Conservation (phyloP, 2,888 invertebrate genomes). For the Orchesella flavescens region DNA sequence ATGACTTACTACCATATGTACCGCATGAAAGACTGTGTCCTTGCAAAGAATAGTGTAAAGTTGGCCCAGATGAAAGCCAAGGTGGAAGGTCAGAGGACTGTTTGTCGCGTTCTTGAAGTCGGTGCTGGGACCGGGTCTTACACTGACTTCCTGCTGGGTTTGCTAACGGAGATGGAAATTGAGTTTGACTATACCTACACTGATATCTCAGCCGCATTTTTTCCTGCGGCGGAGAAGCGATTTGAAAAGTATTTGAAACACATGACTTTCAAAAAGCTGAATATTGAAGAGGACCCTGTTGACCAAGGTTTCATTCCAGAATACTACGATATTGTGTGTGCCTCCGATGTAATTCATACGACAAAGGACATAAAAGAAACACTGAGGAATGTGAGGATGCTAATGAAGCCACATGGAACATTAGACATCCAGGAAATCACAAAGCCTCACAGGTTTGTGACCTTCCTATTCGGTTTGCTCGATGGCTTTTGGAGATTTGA, state of each 20-base stretch:
- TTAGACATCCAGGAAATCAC: slow-evolving; percentile 29
- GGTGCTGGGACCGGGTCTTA: not conserved
- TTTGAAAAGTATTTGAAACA: slow-evolving; percentile 15
- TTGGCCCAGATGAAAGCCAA: not conserved
- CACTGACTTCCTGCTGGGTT: not conserved
- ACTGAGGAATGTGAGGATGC: slow-evolving; percentile 25
- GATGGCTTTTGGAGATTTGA: slow-evolving; percentile 50
- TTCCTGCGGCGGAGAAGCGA: slow-evolving; percentile 31
- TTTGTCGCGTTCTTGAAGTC: not conserved
- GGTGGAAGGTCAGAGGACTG: too few relatives aligned
- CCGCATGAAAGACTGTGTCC: not conserved
- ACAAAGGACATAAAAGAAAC: slow-evolving; percentile 34
- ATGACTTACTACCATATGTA: not conserved
- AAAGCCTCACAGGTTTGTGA: not conserved
- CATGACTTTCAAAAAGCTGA: slow-evolving; percentile 25
- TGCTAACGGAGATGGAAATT: not conserved
- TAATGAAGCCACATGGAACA: slow-evolving; percentile 24
- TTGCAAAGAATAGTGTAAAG: not conserved
- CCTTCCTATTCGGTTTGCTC: slow-evolving; percentile 34
- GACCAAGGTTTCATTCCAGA: slow-evolving; percentile 46
- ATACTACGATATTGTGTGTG: slow-evolving; percentile 46
- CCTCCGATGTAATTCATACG: slow-evolving; percentile 44
- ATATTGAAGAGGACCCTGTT: slow-evolving; percentile 52
- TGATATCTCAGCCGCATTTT: slow-evolving; percentile 48
- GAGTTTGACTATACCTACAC: slow-evolving; percentile 46